Evolutionary conservation across 2,113 vertebrate genomes (phyloP).

Genomic region (Oriolus oriolus): DNA sequence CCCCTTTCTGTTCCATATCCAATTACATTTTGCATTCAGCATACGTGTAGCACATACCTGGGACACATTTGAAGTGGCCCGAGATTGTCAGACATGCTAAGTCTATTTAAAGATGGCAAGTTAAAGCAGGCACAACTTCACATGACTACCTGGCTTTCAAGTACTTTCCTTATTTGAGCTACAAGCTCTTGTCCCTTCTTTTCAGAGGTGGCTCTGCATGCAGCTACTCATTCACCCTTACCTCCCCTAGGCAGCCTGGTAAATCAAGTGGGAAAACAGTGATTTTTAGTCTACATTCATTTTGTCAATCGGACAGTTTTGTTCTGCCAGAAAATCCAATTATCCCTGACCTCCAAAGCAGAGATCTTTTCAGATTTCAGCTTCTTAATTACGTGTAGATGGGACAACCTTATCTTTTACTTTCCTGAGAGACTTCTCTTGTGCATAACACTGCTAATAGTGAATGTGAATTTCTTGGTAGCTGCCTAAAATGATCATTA

Average conservation of each 20-base stretch:
- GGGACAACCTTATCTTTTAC: background rate
- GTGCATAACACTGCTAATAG: background rate
- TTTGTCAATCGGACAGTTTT: background rate
- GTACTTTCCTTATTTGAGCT: background rate
- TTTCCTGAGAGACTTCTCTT: background rate
- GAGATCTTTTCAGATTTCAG: background rate
- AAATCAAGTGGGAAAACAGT: background rate
- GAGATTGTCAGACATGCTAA: background rate
- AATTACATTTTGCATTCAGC: background rate
- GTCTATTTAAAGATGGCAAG: background rate
- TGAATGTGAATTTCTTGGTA: background rate
- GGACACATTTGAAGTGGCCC: background rate
- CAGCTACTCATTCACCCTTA: background rate
- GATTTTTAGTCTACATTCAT: background rate
- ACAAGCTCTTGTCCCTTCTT: background rate
- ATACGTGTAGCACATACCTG: background rate
- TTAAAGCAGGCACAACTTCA: background rate
- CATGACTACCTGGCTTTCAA: background rate
- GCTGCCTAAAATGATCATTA: slow-evolving; percentile 3
- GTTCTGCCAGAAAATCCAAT: background rate
- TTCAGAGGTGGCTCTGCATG: background rate
- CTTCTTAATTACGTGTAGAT: background rate
- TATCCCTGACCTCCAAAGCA: background rate
- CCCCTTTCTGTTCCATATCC: slow-evolving; percentile 11
- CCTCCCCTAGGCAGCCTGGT: accelerated